Evolutionary conservation across 2,797 vertebrate species (phyloP), one percentile per base, ranked within the genome.

Genomic region (Chaenodraco wilsoni): DNA sequence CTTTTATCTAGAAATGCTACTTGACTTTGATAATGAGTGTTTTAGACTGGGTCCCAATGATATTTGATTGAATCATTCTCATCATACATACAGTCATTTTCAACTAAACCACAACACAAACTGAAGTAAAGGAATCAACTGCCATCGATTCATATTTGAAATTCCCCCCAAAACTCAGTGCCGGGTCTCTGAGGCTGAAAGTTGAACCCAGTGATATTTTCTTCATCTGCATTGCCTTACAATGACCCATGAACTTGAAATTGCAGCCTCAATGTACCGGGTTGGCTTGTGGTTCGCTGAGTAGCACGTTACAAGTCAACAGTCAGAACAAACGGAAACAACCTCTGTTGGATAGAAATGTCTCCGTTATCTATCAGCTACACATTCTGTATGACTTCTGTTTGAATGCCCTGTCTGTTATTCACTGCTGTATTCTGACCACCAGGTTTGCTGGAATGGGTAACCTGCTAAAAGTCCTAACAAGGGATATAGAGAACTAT

Each of bases 401-500:
- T 14, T 14, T 23, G 9, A 15, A 48, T 72, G 48, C 40, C 44
- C 15, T 85, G 65, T 65, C 2, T 78, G 61, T 82, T 82, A 78
- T 76, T 87, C 52, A 89, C 61, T 41, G 13, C 68, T 94, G 75
- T 94, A 89, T 92, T 93, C 81, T 79, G 86, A 94, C 94, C 95
- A 97, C 94, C 94, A 99, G 98, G 97, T 98, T 97, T 97, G 97
- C 98, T 97, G 97, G 97, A 92, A 99, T 99, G 98, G 98, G 98
- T 97, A 99, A 99, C 96, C 97, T 99, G 95, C 98, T 99, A 95
- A 99, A 99, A 95, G 98, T 99, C 95, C 97, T 99, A 95, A 98
- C 98, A 95, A 97, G 98, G 95, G 98, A 99, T 95, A 99, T 99
- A 96, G 98, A 99, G 96, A 99, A 99, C 96, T 99, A 98, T 95